Percentiles rank a stretch among this genome's conserved stretches.
phyloP scores from a whole-genome alignment of 2,888 invertebrate species.

The Trichopria drosophilae region DNA sequence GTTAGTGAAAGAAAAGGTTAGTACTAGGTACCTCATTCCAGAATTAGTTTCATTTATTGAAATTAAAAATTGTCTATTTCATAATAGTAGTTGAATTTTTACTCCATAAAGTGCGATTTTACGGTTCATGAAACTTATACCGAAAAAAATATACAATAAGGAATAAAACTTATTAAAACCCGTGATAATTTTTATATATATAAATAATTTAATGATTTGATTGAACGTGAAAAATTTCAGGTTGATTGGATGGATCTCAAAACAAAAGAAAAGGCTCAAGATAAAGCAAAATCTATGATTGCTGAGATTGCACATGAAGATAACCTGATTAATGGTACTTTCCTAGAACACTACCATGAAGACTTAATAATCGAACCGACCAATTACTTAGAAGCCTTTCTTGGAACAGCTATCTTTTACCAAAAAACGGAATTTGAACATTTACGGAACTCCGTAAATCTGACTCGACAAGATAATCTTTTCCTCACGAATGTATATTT shows the following conservation, averaged over 20 bases:
- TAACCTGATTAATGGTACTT: constrained; percentile 79
- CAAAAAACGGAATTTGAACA: constrained; percentile 60
- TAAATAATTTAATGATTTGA: too few relatives aligned
- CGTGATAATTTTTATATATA: not conserved
- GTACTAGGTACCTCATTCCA: too few relatives aligned
- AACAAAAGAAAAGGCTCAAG: constrained; percentile 75
- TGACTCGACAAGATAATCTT: constrained; percentile 60
- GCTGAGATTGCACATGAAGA: constrained; percentile 91
- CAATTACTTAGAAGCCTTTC: constrained; percentile 58
- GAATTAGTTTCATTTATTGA: too few relatives aligned
- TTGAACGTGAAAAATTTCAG: too few relatives aligned
- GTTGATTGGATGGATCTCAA: constrained; percentile 90
- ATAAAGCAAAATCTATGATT: constrained; percentile 80
- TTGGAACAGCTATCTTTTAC: constrained; percentile 60
- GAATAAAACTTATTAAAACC: not conserved
- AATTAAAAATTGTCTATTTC: too few relatives aligned
- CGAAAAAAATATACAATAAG: too few relatives aligned
- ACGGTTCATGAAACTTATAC: too few relatives aligned
- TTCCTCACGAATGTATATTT: constrained; percentile 64
- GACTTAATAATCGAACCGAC: constrained; percentile 56
- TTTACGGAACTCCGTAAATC: constrained; percentile 61
- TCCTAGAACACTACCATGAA: constrained; percentile 77
- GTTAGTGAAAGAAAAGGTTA: too few relatives aligned
- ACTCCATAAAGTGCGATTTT: too few relatives aligned
- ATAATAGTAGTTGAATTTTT: too few relatives aligned